phyloP scores from a whole-genome alignment of 2,113 vertebrate genomes.

The Myrmecobius fasciatus region DNA sequence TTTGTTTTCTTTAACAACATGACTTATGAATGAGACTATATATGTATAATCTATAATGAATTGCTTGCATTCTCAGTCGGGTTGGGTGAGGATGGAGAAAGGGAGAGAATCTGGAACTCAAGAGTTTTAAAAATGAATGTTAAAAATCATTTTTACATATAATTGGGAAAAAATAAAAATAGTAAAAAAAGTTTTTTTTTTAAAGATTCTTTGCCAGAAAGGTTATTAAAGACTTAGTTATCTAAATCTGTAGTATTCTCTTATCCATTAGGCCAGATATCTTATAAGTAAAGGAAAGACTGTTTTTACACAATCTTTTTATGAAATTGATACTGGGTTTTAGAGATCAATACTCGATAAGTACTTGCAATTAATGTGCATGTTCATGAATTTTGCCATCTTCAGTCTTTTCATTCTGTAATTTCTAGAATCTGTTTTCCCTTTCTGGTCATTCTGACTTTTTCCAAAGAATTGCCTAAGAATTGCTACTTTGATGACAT shows the following conservation, averaged over 20 bases:
- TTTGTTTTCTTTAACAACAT: too few relatives aligned
- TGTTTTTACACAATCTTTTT: background rate
- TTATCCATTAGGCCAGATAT: background rate
- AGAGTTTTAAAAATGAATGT: too few relatives aligned
- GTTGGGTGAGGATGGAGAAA: too few relatives aligned
- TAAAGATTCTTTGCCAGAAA: background rate
- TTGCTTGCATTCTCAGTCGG: too few relatives aligned
- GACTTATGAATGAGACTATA: too few relatives aligned
- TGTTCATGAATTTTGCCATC: background rate
- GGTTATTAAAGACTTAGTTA: background rate
- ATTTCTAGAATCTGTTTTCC: background rate
- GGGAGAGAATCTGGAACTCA: too few relatives aligned
- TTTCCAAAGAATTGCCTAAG: background rate
- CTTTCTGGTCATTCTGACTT: background rate
- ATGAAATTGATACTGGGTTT: background rate
- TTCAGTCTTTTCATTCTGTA: background rate
- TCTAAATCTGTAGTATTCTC: background rate
- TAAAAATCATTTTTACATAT: too few relatives aligned
- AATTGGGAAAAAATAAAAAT: too few relatives aligned
- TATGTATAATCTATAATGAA: too few relatives aligned
- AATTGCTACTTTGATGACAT: background rate
- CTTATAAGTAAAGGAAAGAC: background rate
- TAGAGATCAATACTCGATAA: background rate
- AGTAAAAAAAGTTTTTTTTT: too few relatives aligned
- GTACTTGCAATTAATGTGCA: background rate